Conservation (phyloP, 2,888 invertebrate genomes). For the Eupithecia abbreviata region DNA sequence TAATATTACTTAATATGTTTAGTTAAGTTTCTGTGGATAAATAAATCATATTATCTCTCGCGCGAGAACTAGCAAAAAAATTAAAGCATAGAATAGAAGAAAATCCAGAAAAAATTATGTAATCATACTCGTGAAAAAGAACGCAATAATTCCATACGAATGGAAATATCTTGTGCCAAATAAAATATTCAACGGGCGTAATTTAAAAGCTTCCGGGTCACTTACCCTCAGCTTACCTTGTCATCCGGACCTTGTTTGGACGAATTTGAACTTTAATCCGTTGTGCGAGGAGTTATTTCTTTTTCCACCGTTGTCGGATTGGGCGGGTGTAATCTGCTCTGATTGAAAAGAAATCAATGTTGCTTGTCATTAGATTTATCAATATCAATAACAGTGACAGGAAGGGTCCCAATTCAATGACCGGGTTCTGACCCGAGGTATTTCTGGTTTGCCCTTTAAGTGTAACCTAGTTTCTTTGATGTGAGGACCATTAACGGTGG, state of each 20-base stretch:
- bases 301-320: conserved; percentile 12
- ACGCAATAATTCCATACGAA: conserved; percentile 48
- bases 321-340: conserved; percentile 36
- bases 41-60: neutral
- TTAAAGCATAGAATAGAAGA: neutral
- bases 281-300: conserved; percentile 41
- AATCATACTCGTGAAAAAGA: conserved; percentile 3
- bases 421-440: neutral
- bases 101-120: neutral
- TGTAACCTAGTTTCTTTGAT: conserved; percentile 3
- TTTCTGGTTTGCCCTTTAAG: conserved; percentile 5
- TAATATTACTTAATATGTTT: too few relatives aligned
- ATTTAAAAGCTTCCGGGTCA: conserved; percentile 73
- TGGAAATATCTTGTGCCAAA: conserved; percentile 60
- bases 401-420: conserved; percentile 12
- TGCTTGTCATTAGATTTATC: conserved; percentile 38
- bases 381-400: conserved; percentile 32
- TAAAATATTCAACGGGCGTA: conserved; percentile 72
- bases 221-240: conserved; percentile 61
- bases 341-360: conserved; percentile 43
- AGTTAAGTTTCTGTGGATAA: too few relatives aligned
- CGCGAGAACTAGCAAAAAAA: neutral
- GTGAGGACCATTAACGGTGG: neutral
- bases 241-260: conserved; percentile 53
- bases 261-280: conserved; percentile 57